Percentiles rank a stretch among this genome's conserved stretches.
These are phyloP conservation scores for Octopus sinensis DNA, from an alignment of 1,140 invertebrate species.

Conservation along the genomic window DNA sequence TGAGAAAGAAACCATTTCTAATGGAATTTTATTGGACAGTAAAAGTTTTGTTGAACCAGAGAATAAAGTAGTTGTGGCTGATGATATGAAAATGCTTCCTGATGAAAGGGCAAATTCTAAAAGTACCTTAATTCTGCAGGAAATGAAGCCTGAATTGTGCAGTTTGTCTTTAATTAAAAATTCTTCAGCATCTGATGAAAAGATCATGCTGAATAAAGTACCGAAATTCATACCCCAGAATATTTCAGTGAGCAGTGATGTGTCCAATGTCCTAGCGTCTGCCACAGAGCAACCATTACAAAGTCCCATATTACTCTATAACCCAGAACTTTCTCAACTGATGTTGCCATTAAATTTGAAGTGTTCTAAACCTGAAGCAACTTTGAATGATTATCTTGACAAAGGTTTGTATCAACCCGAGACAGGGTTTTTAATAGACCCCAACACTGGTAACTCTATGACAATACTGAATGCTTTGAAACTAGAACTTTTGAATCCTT, in stretches of 20 bases:
- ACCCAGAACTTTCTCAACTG: constrained; percentile 7
- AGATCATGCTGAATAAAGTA: background rate
- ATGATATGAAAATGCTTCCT: background rate
- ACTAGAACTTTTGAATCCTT: constrained; percentile 55
- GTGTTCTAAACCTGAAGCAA: background rate
- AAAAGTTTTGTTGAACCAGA: too few species aligned
- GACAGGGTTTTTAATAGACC: constrained; percentile 67
- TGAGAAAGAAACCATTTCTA: too few species aligned
- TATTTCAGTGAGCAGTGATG: background rate
- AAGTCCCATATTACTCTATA: background rate
- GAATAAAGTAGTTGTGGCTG: too few species aligned
- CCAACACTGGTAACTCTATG: constrained; percentile 59
- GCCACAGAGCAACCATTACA: background rate
- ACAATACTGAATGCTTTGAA: constrained; percentile 66
- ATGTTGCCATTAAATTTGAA: background rate
- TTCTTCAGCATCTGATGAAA: background rate
- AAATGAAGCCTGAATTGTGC: background rate
- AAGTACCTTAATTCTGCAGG: background rate
- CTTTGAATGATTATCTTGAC: constrained; percentile 41
- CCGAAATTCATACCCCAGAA: background rate
- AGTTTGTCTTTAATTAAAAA: constrained; percentile 1
- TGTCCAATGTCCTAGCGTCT: background rate
- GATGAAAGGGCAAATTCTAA: background rate
- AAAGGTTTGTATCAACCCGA: constrained; percentile 38
- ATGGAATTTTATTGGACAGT: too few species aligned